These are phyloP conservation scores for Nineta flava DNA, from an alignment of 2,888 invertebrate species.

Conservation along the genomic window DNA sequence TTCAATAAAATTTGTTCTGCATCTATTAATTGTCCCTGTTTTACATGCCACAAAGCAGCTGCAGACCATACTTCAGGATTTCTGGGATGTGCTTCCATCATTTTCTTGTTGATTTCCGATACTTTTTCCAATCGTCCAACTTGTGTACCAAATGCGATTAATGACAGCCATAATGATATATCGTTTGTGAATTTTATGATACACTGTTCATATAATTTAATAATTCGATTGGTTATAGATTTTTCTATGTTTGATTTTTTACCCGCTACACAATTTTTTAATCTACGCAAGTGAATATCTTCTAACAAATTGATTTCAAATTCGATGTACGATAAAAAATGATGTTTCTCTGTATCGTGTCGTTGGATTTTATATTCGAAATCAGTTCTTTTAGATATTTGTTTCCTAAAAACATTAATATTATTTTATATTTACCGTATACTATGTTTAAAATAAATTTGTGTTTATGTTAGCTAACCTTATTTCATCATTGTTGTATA, in stretches of 20 bases:
- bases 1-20: not conserved
- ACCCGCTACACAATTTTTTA: not conserved
- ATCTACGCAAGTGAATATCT: not conserved
- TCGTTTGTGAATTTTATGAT: not conserved
- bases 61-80: constrained; percentile 1
- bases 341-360: not conserved
- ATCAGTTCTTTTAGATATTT: not conserved
- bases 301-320: not conserved
- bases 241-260: not conserved
- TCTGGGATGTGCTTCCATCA: not conserved
- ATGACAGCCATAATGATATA: not conserved
- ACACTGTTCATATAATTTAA: not conserved
- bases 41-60: not conserved
- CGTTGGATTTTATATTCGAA: constrained; percentile 1
- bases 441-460: not conserved
- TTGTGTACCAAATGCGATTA: not conserved
- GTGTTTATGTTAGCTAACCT: not conserved
- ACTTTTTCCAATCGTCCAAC: not conserved
- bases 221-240: not conserved
- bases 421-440: no score
- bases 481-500: not conserved
- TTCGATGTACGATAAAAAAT: not conserved
- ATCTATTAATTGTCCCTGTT: not conserved
- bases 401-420: not conserved
- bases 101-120: not conserved